A percentile compares a stretch with the other conserved stretches of the same genome.
Conservation (phyloP, 2,113 vertebrate species). For the Callipepla squamata region DNA sequence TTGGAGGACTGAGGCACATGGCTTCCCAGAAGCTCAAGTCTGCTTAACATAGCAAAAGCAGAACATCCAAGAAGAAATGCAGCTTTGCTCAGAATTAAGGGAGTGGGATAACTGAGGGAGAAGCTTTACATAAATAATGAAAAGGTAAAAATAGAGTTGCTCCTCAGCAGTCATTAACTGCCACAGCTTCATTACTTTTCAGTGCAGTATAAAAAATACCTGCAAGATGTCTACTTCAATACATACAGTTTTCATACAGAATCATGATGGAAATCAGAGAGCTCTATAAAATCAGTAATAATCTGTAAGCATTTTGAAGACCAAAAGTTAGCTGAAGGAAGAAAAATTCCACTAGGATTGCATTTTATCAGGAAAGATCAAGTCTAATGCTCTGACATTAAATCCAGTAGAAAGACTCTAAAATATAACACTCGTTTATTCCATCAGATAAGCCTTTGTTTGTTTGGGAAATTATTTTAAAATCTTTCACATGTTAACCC, state of each 20-base stretch:
- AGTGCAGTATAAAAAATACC: not conserved
- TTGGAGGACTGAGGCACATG: not conserved
- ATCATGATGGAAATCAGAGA: not conserved
- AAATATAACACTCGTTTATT: not conserved
- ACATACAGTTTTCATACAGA: not conserved
- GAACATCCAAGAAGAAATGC: not conserved
- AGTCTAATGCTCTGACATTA: not conserved
- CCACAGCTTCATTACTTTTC: not conserved
- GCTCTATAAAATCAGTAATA: not conserved
- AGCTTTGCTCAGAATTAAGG: not conserved
- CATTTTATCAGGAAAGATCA: not conserved
- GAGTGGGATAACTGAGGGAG: not conserved
- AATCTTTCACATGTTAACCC: not conserved
- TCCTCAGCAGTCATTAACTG: not conserved
- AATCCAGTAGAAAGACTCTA: not conserved
- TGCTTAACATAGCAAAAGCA: not conserved
- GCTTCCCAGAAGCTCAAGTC: not conserved
- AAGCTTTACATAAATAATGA: not conserved
- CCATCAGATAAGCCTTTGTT: not conserved
- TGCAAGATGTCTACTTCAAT: not conserved
- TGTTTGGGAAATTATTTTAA: not conserved
- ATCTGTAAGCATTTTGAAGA: not conserved
- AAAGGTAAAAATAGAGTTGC: not conserved
- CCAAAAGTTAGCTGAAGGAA: not conserved
- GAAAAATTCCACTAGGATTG: not conserved